A percentile compares a stretch with the other conserved stretches of the same genome.
Evolutionary conservation across 2,797 vertebrate species (phyloP).

Genomic region (Dallia pectoralis): DNA sequence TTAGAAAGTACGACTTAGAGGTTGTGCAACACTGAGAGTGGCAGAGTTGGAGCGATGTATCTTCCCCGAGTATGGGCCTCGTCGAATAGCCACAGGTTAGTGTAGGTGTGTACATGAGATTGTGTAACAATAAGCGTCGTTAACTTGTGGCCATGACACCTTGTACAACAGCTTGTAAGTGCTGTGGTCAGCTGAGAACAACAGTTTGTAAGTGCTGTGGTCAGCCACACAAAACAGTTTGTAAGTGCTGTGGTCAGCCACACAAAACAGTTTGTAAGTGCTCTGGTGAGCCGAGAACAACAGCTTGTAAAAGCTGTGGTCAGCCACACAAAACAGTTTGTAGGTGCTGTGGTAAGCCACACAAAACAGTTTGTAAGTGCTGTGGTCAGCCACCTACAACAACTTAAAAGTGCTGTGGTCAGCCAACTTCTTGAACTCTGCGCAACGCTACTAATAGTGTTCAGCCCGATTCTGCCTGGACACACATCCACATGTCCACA

Average conservation of each 20-base stretch:
- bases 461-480: no score
- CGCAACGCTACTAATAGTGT: slow-evolving; percentile 33
- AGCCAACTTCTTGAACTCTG: slow-evolving; percentile 11
- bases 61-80: not conserved
- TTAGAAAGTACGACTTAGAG: slow-evolving; percentile 64
- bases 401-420: not conserved
- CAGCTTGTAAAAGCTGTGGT: no score
- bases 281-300: no score
- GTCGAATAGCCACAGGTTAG: not conserved
- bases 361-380: no score
- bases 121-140: not conserved
- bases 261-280: no score
- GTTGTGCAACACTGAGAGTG: slow-evolving; percentile 40
- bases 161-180: no score
- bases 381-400: not conserved
- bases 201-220: no score
- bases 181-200: no score
- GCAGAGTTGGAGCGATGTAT: not conserved
- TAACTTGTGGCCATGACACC: not conserved
- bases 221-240: not conserved
- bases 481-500: not conserved
- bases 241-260: not conserved
- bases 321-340: not conserved
- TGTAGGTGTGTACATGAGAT: not conserved
- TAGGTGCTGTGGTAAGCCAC: not conserved